phyloP scores from a whole-genome alignment of 2,888 invertebrate genomes.

The Galerucella pusilla region DNA sequence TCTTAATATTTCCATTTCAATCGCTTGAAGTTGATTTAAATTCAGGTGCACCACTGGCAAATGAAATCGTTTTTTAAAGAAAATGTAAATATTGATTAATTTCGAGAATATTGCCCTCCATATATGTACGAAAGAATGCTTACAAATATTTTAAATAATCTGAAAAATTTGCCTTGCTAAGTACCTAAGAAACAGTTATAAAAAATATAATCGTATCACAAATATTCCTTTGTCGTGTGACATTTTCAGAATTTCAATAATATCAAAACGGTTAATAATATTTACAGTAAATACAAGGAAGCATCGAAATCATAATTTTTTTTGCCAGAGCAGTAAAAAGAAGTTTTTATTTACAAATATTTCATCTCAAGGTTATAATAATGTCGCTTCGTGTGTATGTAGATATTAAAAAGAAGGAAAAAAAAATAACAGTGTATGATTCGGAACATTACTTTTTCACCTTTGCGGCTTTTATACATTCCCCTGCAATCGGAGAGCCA shows the following conservation, averaged over 20 bases:
- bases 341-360: too few species aligned
- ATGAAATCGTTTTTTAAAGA: not conserved
- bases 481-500: not conserved
- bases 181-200: not conserved
- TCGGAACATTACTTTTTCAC: not conserved
- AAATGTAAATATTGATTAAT: conserved; percentile 15
- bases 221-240: not conserved
- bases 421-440: not conserved
- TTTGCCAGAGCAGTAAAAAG: too few species aligned
- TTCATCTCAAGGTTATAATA: too few species aligned
- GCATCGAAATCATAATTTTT: too few species aligned
- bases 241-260: not conserved
- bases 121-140: not conserved
- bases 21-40: too few species aligned
- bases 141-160: conserved; percentile 4
- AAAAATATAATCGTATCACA: not conserved
- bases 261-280: too few species aligned
- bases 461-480: not conserved
- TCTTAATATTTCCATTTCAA: too few species aligned
- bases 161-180: conserved; percentile 15
- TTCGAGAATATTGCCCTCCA: conserved; percentile 1
- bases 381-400: too few species aligned
- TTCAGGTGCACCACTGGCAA: not conserved
- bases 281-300: too few species aligned
- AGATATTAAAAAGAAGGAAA: too few species aligned